Evolutionary conservation across 2,797 vertebrate species (phyloP).

Genomic region (Rhinella marina): DNA sequence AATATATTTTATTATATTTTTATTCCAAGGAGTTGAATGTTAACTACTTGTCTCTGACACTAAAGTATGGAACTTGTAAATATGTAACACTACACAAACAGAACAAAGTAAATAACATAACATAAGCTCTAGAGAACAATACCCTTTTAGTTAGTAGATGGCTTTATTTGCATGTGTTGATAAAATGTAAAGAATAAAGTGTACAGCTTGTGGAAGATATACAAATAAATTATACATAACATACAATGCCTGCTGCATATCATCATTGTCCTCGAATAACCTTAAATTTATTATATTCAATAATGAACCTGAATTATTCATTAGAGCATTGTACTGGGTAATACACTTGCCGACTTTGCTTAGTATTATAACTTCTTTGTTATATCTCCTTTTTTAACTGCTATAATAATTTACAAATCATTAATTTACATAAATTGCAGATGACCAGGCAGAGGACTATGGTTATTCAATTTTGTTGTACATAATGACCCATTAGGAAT

Average conservation of each 20-base stretch:
- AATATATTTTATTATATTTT: background rate
- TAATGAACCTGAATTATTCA: conserved; percentile 42
- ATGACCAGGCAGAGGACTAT: conserved; percentile 1
- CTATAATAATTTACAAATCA: conserved; percentile 7
- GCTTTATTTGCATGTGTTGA: conserved; percentile 35
- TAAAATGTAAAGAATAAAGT: conserved; percentile 40
- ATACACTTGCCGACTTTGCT: conserved; percentile 8
- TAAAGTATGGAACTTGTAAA: conserved; percentile 5
- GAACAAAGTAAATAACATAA: background rate
- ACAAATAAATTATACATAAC: conserved; percentile 40
- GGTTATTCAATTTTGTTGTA: conserved; percentile 7
- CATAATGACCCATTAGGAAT: conserved; percentile 8
- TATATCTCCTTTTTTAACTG: conserved; percentile 8
- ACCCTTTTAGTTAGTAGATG: background rate
- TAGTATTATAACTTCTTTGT: conserved; percentile 15
- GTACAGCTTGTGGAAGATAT: conserved; percentile 3
- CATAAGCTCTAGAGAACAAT: background rate
- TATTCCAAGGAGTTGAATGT: background rate
- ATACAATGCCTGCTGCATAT: conserved; percentile 15
- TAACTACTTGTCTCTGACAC: background rate
- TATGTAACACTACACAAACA: conserved; percentile 18
- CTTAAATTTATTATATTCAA: conserved; percentile 49
- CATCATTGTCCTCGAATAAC: conserved; percentile 39
- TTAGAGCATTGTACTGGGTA: conserved; percentile 12
- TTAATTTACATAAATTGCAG: conserved; percentile 10